phyloP scores from a whole-genome alignment of 64 coral and sea anemone genomes.

The Porites lutea region DNA sequence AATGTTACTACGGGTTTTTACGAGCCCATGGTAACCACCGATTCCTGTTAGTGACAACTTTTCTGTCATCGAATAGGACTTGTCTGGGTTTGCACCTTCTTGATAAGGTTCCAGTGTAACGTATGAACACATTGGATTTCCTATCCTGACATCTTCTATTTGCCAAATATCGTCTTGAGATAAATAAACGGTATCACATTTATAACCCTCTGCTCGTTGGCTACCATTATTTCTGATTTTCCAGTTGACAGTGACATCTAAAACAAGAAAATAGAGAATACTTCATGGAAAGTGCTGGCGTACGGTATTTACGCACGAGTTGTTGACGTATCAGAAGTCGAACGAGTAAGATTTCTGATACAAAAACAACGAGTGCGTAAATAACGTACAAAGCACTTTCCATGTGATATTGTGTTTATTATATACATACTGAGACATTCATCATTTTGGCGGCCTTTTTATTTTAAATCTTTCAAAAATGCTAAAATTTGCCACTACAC shows the following conservation, averaged over 20 bases:
- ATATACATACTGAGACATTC: too few relatives aligned
- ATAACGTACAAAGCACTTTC: too few relatives aligned
- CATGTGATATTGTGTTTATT: too few relatives aligned
- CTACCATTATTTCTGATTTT: constrained; percentile 82
- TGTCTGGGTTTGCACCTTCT: constrained; percentile 52
- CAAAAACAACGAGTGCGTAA: too few relatives aligned
- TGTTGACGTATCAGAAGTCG: too few relatives aligned
- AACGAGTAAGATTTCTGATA: too few relatives aligned
- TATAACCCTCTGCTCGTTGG: constrained; percentile 61
- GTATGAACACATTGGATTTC: constrained; percentile 56
- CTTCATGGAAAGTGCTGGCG: too few relatives aligned
- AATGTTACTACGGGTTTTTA: constrained; percentile 92
- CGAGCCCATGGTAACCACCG: constrained; percentile 67
- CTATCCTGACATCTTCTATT: constrained; percentile 74
- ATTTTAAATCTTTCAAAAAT: too few relatives aligned
- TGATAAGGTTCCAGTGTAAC: constrained; percentile 68
- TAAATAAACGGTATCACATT: constrained; percentile 83
- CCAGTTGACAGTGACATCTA: constrained; percentile 66
- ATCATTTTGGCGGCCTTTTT: too few relatives aligned
- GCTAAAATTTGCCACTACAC: too few relatives aligned
- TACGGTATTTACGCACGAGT: too few relatives aligned
- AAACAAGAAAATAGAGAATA: neutral
- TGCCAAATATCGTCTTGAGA: constrained; percentile 89
- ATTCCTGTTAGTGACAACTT: constrained; percentile 44
- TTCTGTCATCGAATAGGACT: constrained; percentile 20